Evolutionary conservation across 2,797 vertebrate genomes (phyloP).

Genomic region (Spinus olivaceus): DNA sequence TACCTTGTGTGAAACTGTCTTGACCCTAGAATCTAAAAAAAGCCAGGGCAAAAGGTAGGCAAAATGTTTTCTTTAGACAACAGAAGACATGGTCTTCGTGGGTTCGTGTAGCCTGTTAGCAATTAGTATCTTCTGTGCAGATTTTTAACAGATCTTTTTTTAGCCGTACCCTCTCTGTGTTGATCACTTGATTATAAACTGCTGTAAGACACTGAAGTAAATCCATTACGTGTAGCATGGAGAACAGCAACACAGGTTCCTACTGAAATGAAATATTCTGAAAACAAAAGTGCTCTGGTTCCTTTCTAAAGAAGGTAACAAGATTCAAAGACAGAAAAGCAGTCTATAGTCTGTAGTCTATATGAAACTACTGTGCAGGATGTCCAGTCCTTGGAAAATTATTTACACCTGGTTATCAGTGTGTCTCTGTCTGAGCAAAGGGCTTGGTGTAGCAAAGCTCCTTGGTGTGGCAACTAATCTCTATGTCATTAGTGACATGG

Average conservation of each 20-base stretch:
- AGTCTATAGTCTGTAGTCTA: neutral
- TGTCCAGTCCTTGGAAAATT: neutral
- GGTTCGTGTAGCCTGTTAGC: neutral
- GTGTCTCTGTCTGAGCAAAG: rapidly evolving
- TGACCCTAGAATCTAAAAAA: neutral
- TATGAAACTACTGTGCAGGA: neutral
- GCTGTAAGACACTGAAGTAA: neutral
- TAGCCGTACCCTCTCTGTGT: neutral
- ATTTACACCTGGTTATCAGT: neutral
- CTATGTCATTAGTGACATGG: neutral
- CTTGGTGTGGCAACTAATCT: neutral
- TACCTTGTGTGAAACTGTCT: neutral
- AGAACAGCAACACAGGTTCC: neutral
- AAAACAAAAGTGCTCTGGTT: neutral
- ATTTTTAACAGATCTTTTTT: neutral
- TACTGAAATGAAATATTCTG: neutral
- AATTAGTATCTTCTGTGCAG: neutral
- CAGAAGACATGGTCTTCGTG: neutral
- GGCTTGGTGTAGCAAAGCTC: neutral
- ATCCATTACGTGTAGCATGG: neutral
- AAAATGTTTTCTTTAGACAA: neutral
- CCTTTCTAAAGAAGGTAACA: neutral
- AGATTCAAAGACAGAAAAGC: neutral
- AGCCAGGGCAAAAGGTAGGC: neutral
- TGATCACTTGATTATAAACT: neutral